Percentiles rank a stretch among this genome's conserved stretches.
phyloP scores from a whole-genome alignment of 2,113 vertebrate genomes.

The Sapajus apella region DNA sequence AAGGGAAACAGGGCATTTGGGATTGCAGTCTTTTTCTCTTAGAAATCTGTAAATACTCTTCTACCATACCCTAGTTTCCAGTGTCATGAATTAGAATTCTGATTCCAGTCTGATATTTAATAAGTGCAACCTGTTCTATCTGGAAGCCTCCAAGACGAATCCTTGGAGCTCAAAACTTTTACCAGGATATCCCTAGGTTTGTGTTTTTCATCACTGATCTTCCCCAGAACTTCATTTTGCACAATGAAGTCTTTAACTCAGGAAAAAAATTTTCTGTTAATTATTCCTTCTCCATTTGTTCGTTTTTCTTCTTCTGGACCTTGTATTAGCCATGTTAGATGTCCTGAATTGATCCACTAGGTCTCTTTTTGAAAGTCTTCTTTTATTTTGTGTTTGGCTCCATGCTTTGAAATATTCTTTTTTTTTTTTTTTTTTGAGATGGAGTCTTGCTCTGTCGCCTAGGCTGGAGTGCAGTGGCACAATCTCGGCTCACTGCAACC shows the following conservation, averaged over 20 bases:
- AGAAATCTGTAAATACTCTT: background rate
- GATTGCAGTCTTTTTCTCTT: background rate
- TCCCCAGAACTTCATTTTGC: background rate
- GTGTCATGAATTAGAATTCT: slow-evolving; percentile 2
- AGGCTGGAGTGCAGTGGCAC: no score
- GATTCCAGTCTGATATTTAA: background rate
- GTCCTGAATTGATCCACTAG: background rate
- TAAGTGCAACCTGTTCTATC: background rate
- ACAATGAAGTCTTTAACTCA: background rate
- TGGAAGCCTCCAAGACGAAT: background rate
- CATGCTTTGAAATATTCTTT: background rate
- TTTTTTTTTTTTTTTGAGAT: no score
- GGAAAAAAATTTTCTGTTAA: background rate
- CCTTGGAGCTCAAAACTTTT: background rate
- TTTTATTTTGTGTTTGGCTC: background rate
- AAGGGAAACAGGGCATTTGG: background rate
- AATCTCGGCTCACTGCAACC: no score
- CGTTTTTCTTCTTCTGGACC: background rate
- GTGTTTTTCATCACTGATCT: background rate
- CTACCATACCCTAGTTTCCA: background rate
- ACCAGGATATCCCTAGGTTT: background rate
- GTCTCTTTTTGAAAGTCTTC: background rate
- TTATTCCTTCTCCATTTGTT: background rate
- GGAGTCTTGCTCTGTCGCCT: no score
- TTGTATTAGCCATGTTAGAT: background rate